phyloP scores from a whole-genome alignment of 92 coral and sea anemone species.

The Pocillopora meandrina region DNA sequence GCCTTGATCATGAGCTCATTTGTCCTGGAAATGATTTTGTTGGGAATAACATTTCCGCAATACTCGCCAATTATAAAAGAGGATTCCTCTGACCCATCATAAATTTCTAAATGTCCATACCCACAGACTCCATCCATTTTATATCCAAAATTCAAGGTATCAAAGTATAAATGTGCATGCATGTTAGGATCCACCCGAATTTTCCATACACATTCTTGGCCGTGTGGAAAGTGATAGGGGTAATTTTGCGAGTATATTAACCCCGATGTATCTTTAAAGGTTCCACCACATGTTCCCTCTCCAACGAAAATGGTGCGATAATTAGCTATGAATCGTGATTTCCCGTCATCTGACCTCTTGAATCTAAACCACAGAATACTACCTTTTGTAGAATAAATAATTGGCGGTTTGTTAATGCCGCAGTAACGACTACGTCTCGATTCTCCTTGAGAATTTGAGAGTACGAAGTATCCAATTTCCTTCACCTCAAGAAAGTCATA shows the following conservation, averaged over 20 bases:
- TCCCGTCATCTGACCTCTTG: constrained; percentile 58
- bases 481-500: constrained; percentile 78
- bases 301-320: constrained; percentile 80
- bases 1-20: constrained; percentile 68
- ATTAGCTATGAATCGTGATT: constrained; percentile 65
- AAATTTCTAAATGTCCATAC: constrained; percentile 73
- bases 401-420: constrained; percentile 76
- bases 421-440: constrained; percentile 65
- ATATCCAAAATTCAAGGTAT: constrained; percentile 77
- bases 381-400: constrained; percentile 78
- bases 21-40: constrained; percentile 70
- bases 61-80: constrained; percentile 65
- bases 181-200: constrained; percentile 73
- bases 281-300: constrained; percentile 77
- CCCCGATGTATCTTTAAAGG: constrained; percentile 55
- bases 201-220: constrained; percentile 86
- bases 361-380: constrained; percentile 78
- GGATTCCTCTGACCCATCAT: constrained; percentile 67
- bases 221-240: constrained; percentile 76
- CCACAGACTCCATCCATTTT: constrained; percentile 46
- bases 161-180: constrained; percentile 73
- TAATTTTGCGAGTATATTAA: constrained; percentile 81
- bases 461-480: constrained; percentile 73
- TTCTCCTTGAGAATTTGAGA: constrained; percentile 46
- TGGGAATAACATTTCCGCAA: constrained; percentile 67